Percentiles rank a stretch among this genome's conserved stretches.
Conservation (phyloP, 1,140 invertebrate genomes). For the Monochamus saltuarius region DNA sequence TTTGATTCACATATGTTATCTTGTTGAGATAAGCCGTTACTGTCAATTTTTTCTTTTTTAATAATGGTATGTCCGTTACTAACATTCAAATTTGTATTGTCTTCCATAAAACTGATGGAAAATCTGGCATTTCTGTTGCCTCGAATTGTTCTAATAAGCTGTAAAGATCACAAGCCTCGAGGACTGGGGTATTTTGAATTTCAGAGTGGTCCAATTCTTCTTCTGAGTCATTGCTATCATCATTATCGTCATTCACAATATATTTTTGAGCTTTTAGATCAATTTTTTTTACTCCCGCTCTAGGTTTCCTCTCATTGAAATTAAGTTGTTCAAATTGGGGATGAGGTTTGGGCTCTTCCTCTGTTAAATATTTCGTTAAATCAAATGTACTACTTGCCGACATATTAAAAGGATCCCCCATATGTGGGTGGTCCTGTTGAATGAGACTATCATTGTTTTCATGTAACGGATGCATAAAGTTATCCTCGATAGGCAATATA, state of each 20-base stretch:
- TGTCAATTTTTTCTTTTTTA: not conserved
- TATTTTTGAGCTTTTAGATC: constrained; percentile 41
- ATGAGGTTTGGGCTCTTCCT: constrained; percentile 4
- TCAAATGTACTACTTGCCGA: constrained; percentile 14
- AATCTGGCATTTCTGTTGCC: constrained; percentile 45
- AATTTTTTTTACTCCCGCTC: constrained; percentile 42
- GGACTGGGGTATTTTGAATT: constrained; percentile 43
- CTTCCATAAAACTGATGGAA: constrained; percentile 1
- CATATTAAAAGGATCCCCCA: constrained; percentile 5
- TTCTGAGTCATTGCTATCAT: constrained; percentile 21
- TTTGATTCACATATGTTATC: not conserved
- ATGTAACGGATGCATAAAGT: not conserved
- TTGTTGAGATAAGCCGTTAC: not conserved
- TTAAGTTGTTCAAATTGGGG: not conserved
- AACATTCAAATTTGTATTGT: not conserved
- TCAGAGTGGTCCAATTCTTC: constrained; percentile 29
- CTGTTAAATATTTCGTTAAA: constrained; percentile 28
- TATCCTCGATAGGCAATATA: not conserved
- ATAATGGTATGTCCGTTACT: constrained; percentile 1
- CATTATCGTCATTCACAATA: constrained; percentile 34
- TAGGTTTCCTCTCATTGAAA: constrained; percentile 11
- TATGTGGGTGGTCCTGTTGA: not conserved
- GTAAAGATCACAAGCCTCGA: constrained; percentile 55
- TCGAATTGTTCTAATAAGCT: constrained; percentile 60
- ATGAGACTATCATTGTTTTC: not conserved